phyloP scores from a whole-genome alignment of 2,888 invertebrate species.

The Tuberolachnus salignus region DNA sequence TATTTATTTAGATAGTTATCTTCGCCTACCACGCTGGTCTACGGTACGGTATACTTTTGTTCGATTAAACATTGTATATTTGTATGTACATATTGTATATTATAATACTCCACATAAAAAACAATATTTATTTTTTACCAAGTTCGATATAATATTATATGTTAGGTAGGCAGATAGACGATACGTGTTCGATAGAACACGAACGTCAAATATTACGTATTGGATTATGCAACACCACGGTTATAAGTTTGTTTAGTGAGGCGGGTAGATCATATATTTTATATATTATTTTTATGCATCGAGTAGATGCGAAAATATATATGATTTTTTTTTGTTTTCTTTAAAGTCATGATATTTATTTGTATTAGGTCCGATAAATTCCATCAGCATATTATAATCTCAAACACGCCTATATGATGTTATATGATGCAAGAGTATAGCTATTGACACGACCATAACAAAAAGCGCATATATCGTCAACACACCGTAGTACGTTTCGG shows the following conservation, averaged over 20 bases:
- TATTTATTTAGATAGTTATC: no score
- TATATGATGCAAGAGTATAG: not conserved
- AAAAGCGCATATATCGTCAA: slow-evolving; percentile 28
- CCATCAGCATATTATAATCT: not conserved
- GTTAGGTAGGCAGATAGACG: no score
- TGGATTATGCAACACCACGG: slow-evolving; percentile 11
- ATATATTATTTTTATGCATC: no score
- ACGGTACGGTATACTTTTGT: no score
- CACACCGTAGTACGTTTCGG: not conserved
- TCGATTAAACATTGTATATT: no score
- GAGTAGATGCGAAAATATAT: slow-evolving; percentile 19
- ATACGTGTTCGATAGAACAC: not conserved
- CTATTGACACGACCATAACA: slow-evolving; percentile 41
- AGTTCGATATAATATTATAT: no score
- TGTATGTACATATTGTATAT: no score
- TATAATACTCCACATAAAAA: no score
- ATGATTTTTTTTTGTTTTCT: not conserved
- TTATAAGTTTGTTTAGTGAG: slow-evolving; percentile 17
- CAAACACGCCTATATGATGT: slow-evolving; percentile 21
- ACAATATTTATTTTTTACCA: no score
- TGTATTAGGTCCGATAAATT: slow-evolving; percentile 32
- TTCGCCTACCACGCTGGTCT: no score
- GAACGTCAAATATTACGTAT: not conserved
- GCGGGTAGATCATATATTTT: not conserved
- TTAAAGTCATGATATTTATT: slow-evolving; percentile 33